Base-by-base conservation (phyloP, 2,888 invertebrate genomes). In the Limulus polyphemus region DNA sequence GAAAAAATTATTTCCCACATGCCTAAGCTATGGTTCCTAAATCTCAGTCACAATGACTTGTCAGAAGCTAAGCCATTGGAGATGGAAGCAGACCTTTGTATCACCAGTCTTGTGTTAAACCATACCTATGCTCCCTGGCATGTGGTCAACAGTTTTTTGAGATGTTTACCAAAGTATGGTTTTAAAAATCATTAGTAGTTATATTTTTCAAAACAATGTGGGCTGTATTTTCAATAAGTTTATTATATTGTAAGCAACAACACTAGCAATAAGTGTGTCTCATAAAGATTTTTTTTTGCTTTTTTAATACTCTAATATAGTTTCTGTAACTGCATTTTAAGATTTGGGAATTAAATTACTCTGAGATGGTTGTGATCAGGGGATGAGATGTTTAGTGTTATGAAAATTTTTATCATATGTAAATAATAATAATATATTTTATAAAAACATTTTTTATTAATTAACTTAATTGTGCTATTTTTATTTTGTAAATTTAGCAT, bases 21-120 rank as follows among this genome's bases (percentile, higher is more conserved):
- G 82, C 93, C 93, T 47, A 83, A 86, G 70, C 84, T 95, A 67
- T 86, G 88, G 73, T 93, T 94, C 77, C 84, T 94, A 58, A 95
- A 95, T 76, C 77, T 95, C 70, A 93, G 93, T 76, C 90, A 90
- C 78, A 95, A 95, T 77, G 83, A 84, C 67, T 79, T 90, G 74
- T 67, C 66, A 56, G 58, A 65, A 52, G 51, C 63, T 46, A 56
- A 52, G 16, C 56, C 62, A 47, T 56, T 63, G 47, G 64, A 63
- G 11, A 57, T 68, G 55, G 59, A 63, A 16, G 60, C 62, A 55
- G 59, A 60, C 13, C 60, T 62, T 11, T 66, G 63, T 49, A 55
- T 75, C 49, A 84, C 83, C 68, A 86, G 86, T 74, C 81, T 93
- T 64, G 88, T 94, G 57, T 79, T 94, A 16, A 94, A 94, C 77